phyloP scores from a whole-genome alignment of 2,113 vertebrate species.

The Mugil cephalus region DNA sequence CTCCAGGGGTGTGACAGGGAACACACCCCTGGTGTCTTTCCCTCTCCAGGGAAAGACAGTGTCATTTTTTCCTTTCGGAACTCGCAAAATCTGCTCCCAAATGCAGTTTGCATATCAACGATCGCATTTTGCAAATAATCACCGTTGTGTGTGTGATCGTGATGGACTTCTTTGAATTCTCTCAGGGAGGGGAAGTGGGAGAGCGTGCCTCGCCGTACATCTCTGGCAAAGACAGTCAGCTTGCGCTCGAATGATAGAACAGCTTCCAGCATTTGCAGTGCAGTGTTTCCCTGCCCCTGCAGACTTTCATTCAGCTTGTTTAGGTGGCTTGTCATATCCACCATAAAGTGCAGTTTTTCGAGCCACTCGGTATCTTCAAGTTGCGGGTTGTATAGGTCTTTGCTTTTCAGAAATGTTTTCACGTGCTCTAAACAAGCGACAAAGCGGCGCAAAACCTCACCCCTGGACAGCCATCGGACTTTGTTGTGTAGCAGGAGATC shows the following conservation, averaged over 20 bases:
- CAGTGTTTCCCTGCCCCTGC: slow-evolving; percentile 21
- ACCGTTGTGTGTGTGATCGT: background rate
- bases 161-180: slow-evolving; percentile 23
- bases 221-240: slow-evolving; percentile 20
- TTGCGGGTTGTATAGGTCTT: background rate
- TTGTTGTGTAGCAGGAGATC: too few species aligned
- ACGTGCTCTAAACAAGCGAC: slow-evolving; percentile 48
- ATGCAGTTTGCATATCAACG: background rate
- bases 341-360: slow-evolving; percentile 2
- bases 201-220: slow-evolving; percentile 27
- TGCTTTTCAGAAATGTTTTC: slow-evolving; percentile 48
- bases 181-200: slow-evolving; percentile 29
- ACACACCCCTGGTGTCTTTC: too few species aligned
- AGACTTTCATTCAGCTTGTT: slow-evolving; percentile 3
- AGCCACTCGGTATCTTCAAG: background rate
- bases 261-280: slow-evolving; percentile 50
- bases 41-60: slow-evolving; percentile 52
- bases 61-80: slow-evolving; percentile 55
- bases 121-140: slow-evolving; percentile 33
- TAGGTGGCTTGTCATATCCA: background rate
- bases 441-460: background rate
- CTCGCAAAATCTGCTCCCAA: slow-evolving; percentile 38
- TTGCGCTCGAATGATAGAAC: slow-evolving; percentile 46
- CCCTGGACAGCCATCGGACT: too few species aligned
- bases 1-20: slow-evolving; percentile 32